Evolutionary conservation across 2,888 invertebrate genomes (phyloP).

Genomic region (Lithophane leautieri): DNA sequence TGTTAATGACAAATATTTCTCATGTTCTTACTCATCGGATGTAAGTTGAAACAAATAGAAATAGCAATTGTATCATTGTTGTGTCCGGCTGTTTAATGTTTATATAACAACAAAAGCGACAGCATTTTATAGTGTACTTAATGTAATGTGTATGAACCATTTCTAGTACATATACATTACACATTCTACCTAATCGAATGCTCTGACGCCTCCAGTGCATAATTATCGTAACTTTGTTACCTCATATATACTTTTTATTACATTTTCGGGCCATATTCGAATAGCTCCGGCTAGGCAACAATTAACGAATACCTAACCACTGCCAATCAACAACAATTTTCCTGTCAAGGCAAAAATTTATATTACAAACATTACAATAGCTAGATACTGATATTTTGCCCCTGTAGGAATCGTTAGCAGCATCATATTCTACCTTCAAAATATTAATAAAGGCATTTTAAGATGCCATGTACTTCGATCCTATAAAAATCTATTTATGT

Average conservation of each 20-base stretch:
- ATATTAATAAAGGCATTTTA: no score
- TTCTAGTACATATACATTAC: no score
- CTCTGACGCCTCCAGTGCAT: background rate
- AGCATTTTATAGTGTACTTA: constrained; percentile 7
- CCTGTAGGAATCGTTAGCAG: background rate
- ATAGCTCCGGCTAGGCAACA: background rate
- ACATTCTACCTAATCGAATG: constrained; percentile 1
- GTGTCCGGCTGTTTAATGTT: background rate
- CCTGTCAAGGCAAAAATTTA: background rate
- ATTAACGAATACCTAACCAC: background rate
- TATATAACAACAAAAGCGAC: background rate
- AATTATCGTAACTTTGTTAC: background rate
- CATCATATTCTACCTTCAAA: background rate
- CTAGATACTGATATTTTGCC: background rate
- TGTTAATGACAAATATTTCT: background rate
- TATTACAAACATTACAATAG: background rate
- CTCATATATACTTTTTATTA: background rate
- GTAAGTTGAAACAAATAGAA: background rate
- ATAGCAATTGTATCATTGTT: background rate
- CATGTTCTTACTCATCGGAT: background rate
- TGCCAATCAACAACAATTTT: background rate
- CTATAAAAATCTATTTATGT: background rate
- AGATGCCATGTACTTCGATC: no score
- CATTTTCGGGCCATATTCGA: constrained; percentile 1
- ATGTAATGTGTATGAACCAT: no score